These are phyloP conservation scores for Antennarius striatus DNA, from an alignment of 2,113 vertebrate genomes.

Conservation along the genomic window DNA sequence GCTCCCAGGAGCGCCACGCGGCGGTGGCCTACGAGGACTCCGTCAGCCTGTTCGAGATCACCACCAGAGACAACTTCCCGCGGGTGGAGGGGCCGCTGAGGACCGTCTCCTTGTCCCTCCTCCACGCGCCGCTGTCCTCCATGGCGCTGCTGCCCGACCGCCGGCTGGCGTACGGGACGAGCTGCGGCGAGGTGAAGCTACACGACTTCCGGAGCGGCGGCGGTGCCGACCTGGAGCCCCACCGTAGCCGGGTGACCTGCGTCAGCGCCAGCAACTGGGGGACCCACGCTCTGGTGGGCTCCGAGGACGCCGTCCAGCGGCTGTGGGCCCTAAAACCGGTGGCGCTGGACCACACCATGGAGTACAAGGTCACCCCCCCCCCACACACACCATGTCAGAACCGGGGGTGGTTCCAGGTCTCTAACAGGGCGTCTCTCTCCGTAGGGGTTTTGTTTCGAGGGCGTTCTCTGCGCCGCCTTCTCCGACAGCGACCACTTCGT, in stretches of 20 bases:
- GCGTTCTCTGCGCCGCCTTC: constrained; percentile 82
- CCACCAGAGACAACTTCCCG: constrained; percentile 70
- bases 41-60: constrained; percentile 75
- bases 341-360: constrained; percentile 79
- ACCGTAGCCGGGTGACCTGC: constrained; percentile 76
- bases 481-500: constrained; percentile 79
- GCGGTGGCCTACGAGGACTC: constrained; percentile 70
- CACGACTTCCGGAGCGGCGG: constrained; percentile 52
- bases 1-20: constrained; percentile 73
- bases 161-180: constrained; percentile 75
- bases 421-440: no score
- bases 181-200: constrained; percentile 66
- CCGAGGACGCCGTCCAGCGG: constrained; percentile 76
- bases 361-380: constrained; percentile 76
- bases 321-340: constrained; percentile 81
- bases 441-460: constrained; percentile 78
- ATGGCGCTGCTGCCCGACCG: constrained; percentile 69
- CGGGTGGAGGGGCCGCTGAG: constrained; percentile 68
- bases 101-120: constrained; percentile 67
- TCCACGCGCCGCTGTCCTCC: constrained; percentile 64
- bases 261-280: constrained; percentile 78
- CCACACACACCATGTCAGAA: no score
- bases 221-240: constrained; percentile 72
- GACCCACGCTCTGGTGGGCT: constrained; percentile 75
- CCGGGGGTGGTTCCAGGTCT: no score